A percentile compares a stretch with the other conserved stretches of the same genome.
These are phyloP conservation scores for Saturnia japonica DNA, from an alignment of 2,888 invertebrate genomes.

Conservation along the genomic window DNA sequence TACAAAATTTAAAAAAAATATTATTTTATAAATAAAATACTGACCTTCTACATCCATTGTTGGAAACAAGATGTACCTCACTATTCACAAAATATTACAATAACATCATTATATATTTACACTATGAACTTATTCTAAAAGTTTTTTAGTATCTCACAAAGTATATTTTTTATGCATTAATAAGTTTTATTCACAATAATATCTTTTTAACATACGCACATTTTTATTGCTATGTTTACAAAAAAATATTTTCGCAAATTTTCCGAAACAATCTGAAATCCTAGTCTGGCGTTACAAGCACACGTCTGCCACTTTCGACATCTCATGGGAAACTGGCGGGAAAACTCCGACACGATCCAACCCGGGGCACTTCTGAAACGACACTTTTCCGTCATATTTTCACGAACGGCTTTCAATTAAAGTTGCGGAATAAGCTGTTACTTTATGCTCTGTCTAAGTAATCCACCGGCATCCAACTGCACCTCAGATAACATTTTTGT, in stretches of 20 bases:
- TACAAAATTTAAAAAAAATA: not conserved
- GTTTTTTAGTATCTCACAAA: not conserved
- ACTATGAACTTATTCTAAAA: too few relatives aligned
- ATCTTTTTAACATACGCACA: not conserved
- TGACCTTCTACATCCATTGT: not conserved
- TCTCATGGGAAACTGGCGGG: constrained; percentile 55
- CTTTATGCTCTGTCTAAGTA: not conserved
- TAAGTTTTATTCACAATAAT: not conserved
- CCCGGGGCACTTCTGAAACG: not conserved
- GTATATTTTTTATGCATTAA: not conserved
- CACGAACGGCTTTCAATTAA: not conserved
- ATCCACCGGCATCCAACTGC: not conserved
- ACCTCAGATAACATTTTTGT: not conserved
- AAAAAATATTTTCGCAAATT: not conserved
- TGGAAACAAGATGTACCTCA: not conserved
- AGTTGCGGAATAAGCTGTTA: not conserved
- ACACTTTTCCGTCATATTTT: not conserved
- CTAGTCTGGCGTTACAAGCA: constrained; percentile 3
- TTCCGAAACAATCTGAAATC: not conserved
- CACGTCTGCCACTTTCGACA: constrained; percentile 21
- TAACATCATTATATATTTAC: not conserved
- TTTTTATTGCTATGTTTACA: not conserved
- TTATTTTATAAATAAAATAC: not conserved
- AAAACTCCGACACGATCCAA: constrained; percentile 32
- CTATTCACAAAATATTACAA: not conserved